phyloP scores from a whole-genome alignment of 2,113 vertebrate genomes.

The Epinephelus cyanopodus region DNA sequence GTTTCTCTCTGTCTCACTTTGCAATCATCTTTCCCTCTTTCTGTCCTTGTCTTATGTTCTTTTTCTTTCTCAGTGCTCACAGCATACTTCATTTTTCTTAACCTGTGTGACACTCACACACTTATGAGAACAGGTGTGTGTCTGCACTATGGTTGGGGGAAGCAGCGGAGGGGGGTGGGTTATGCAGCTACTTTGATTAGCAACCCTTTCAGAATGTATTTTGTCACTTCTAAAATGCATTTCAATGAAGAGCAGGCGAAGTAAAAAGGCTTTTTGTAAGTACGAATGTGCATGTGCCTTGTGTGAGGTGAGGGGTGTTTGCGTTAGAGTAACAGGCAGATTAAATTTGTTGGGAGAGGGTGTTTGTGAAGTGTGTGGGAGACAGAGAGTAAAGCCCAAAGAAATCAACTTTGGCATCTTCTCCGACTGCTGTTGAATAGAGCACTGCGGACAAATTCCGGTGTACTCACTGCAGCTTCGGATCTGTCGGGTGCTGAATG shows the following conservation, averaged over 20 bases:
- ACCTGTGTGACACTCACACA: background rate
- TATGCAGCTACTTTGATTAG: conserved; percentile 58
- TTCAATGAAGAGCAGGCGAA: conserved; percentile 35
- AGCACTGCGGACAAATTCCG: background rate
- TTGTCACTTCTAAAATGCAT: conserved; percentile 49
- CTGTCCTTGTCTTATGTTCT: background rate
- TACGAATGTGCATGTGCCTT: conserved; percentile 7
- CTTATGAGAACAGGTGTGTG: conserved; percentile 52
- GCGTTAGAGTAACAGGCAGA: background rate
- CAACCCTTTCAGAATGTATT: conserved; percentile 40
- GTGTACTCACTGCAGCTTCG: background rate
- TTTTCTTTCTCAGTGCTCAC: background rate
- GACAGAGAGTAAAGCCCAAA: conserved; percentile 19
- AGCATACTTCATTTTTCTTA: background rate
- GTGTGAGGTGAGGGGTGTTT: conserved; percentile 7
- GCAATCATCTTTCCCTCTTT: background rate
- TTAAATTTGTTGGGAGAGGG: conserved; percentile 15
- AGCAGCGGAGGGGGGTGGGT: conserved; percentile 14
- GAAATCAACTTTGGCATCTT: conserved; percentile 9
- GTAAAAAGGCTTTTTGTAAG: background rate
- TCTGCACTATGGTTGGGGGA: conserved; percentile 24
- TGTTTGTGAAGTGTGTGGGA: conserved; percentile 30
- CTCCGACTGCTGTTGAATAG: conserved; percentile 16
- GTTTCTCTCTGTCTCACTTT: background rate
- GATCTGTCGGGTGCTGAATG: conserved; percentile 17